Evolutionary conservation across 1,140 invertebrate genomes (phyloP), one percentile per base, ranked within the genome.

Genomic region (Brachionus rotundiformis): DNA sequence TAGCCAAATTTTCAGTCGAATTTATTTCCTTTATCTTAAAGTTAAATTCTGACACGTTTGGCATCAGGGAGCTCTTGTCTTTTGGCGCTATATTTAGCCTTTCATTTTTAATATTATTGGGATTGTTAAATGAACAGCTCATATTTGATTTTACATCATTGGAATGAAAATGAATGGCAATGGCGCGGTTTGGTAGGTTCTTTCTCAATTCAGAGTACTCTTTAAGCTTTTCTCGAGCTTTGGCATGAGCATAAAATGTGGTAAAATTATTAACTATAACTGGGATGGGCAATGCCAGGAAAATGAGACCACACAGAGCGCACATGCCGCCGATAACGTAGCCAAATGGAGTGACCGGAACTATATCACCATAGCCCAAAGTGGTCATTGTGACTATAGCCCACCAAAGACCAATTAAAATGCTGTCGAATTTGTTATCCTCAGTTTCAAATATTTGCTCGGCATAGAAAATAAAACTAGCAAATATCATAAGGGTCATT

Each of bases 401-500:
- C 73, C 73, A 82, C 82, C 82, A 82, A 33, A 63, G 27, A 47
- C 68, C 63, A 19, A 49, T 63, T 19, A 59, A 16, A 33, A 75
- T 76, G 16, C 54, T 75, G 19, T 68, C 63, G 54, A 82, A 82
- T 47, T 71, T 71, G n/a, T 82, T 82, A 11, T 82, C 65, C 16
- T 81, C 63, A 16, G 23, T 23, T 63, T 81, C 54, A 7, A 36
- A 49, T 1, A 87, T 82, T 82, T 95, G 91, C 88, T 98, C 96
- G 41, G 95, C 96, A 88, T 98, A 98, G 87, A 98, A 98, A 80
- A 98, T 95, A 82, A 98, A 90, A 87, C 93, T 94, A 83, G 95
- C 95, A 88, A 98, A 98, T 86, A 98, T 95, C 81, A 98, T 94
- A 86, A 98, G 96, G 85, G 95, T 94, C 84, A 98, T 91, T 82